phyloP scores from a whole-genome alignment of 2,113 vertebrate genomes.

The Ictalurus furcatus region DNA sequence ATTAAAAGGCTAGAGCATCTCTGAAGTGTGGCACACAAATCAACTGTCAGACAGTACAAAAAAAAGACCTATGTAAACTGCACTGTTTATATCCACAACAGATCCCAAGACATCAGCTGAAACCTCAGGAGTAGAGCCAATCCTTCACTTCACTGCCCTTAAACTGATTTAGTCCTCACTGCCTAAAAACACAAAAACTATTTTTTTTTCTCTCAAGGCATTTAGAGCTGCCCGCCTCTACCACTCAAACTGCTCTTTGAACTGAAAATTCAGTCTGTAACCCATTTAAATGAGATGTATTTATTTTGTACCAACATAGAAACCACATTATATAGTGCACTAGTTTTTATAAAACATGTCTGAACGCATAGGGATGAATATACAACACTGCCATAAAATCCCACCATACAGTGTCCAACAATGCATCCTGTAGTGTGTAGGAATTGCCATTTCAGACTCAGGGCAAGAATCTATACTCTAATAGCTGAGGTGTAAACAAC shows the following conservation, averaged over 20 bases:
- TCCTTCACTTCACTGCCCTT: neutral
- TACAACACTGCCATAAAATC: neutral
- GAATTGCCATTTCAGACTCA: neutral
- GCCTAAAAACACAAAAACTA: neutral
- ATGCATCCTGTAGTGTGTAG: neutral
- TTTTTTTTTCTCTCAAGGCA: neutral
- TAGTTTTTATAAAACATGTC: neutral
- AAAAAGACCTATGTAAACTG: slow-evolving; percentile 19
- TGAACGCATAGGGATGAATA: neutral
- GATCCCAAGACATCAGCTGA: neutral
- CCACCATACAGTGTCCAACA: neutral
- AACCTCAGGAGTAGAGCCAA: neutral
- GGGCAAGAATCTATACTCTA: neutral
- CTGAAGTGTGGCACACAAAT: slow-evolving; percentile 36
- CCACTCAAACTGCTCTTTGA: neutral
- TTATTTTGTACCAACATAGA: neutral
- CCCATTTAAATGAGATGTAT: neutral
- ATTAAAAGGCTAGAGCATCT: slow-evolving; percentile 27
- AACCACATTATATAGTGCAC: neutral
- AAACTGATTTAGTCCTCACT: neutral
- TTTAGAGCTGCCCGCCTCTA: neutral
- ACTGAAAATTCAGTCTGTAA: neutral
- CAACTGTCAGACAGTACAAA: slow-evolving; percentile 21
- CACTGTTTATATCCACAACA: slow-evolving; percentile 10
- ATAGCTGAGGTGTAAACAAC: neutral